These are phyloP conservation scores for Tachina lurida DNA, from an alignment of 2,888 invertebrate species.

Conservation along the genomic window DNA sequence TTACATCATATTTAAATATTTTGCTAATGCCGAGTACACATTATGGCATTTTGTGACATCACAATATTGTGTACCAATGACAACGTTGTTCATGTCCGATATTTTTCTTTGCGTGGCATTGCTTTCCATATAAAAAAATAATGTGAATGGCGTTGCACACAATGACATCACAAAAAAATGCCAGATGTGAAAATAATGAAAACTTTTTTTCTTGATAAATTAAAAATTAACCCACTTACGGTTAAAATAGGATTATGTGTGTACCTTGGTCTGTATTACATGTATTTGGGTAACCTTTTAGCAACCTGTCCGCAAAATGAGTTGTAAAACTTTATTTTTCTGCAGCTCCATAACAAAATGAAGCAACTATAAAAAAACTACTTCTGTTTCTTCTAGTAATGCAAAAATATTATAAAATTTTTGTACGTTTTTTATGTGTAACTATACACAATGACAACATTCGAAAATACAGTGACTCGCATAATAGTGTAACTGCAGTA, in stretches of 20 bases:
- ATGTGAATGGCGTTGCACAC: no score
- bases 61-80: no score
- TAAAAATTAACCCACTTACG: neutral
- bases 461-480: neutral
- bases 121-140: no score
- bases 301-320: slow-evolving; percentile 54
- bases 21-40: no score
- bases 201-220: neutral
- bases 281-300: slow-evolving; percentile 16
- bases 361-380: slow-evolving; percentile 13
- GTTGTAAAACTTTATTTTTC: slow-evolving; percentile 43
- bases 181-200: no score
- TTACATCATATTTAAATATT: no score
- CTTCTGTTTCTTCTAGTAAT: neutral
- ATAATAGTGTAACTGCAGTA: neutral
- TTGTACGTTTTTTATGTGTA: slow-evolving; percentile 10
- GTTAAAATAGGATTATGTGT: slow-evolving; percentile 8
- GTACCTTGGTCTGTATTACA: neutral
- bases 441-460: neutral
- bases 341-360: slow-evolving; percentile 8
- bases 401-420: slow-evolving; percentile 3
- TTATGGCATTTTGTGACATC: no score
- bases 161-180: no score
- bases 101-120: no score
- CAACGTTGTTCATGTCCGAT: no score